Evolutionary conservation across 2,113 vertebrate species (phyloP).

Genomic region (Phylloscopus whistleri): DNA sequence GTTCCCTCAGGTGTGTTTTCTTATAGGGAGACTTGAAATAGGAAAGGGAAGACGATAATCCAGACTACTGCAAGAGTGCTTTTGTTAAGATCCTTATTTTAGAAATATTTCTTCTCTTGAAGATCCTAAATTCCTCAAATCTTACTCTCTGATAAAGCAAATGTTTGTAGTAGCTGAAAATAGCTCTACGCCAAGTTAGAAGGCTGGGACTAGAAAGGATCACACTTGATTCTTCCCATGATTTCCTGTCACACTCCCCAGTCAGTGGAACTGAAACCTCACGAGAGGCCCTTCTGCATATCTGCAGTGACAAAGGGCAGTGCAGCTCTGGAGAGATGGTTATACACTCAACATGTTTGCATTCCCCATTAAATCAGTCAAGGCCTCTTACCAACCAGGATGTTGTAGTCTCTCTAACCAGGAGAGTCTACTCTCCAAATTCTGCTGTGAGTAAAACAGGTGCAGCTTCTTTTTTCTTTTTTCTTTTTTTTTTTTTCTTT

Average conservation of each 20-base stretch:
- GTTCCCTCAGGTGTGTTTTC: neutral
- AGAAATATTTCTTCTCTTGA: neutral
- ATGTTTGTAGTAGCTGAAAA: neutral
- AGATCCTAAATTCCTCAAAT: neutral
- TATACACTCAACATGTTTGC: neutral
- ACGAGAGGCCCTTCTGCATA: neutral
- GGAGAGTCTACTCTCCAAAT: neutral
- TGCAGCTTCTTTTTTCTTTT: neutral
- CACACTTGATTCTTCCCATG: neutral
- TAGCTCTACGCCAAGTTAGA: neutral
- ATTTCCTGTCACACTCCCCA: neutral
- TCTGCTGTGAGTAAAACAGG: constrained; percentile 27
- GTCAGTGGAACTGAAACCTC: neutral
- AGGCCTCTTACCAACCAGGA: neutral
- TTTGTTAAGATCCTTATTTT: neutral
- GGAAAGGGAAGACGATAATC: neutral
- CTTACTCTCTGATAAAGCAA: neutral
- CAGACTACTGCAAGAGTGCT: neutral
- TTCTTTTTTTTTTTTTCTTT: neutral
- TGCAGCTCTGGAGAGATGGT: neutral
- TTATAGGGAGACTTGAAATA: neutral
- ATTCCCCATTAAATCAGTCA: neutral
- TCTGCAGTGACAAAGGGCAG: neutral
- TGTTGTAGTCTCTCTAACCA: neutral
- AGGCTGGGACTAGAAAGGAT: neutral